Evolutionary conservation across 2,113 vertebrate species (phyloP), one percentile per base, ranked within the genome.

Genomic region (Etia nguti): DNA sequence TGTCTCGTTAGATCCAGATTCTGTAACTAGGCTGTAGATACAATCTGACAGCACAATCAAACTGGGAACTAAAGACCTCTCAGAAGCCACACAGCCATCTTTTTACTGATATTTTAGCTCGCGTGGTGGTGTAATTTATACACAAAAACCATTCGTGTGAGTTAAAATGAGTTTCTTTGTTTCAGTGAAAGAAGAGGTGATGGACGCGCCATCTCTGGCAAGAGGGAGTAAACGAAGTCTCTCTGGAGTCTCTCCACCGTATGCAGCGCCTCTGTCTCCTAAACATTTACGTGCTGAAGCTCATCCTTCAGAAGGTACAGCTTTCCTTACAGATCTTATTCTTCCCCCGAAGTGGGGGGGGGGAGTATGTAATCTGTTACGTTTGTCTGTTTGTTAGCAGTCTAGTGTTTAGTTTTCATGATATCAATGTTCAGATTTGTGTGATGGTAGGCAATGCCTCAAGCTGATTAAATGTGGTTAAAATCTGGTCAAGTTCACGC

Each of bases 251-350:
- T 97, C 97, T 84, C 95, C 97, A 1, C 95, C 96, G 0, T 98
- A 97, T n/a, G 93, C 96, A 20, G 97, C 96, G 59, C 96, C 98
- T 60, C 95, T 97, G 75, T 98, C 98, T 46, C 97, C 97, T 34
- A 99, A 99, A 92, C 95, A 97, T 59, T 92, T 97, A 82, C 97
- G 97, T 83, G 95, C 94, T 4, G 96, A 97, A 82, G 93, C 95
- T 60, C 97, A 97, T 90, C 96, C 96, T 15, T 97, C 96, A 91
- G 97, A 98, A 99, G 98, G 98, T 99, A 97, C 93, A 82, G 82
- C 52, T 79, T 80, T 22, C 36, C 41, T 7, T 86, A 34, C 13
- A 31, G 10, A 7, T 18, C 2, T 5, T 50, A 36, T 22, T 5
- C 26, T 43, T 4, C 41, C 41, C 36, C 36, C 1, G 36, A 7